Evolutionary conservation across 2,113 vertebrate species (phyloP).

Genomic region (Mystacornis crossleyi): DNA sequence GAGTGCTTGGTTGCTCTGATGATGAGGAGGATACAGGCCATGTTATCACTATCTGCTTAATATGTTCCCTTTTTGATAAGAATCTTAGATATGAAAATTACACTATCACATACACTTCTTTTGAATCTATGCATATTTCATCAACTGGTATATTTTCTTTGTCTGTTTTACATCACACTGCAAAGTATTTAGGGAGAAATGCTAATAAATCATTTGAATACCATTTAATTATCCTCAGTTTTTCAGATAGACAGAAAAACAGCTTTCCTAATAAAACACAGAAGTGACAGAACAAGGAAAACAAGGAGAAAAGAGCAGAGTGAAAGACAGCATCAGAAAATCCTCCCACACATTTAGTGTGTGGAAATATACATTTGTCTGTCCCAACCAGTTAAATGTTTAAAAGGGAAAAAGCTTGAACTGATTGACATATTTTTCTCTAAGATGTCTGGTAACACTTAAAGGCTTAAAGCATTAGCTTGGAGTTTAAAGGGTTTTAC

Average conservation of each 20-base stretch:
- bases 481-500: background rate
- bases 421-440: background rate
- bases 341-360: background rate
- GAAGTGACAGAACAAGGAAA: background rate
- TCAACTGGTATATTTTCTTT: background rate
- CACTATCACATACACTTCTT: background rate
- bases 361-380: background rate
- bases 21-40: background rate
- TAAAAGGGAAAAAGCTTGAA: background rate
- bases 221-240: background rate
- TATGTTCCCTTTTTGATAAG: background rate
- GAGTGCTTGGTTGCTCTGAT: background rate
- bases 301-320: background rate
- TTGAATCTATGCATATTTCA: background rate
- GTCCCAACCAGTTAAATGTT: background rate
- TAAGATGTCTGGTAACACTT: background rate
- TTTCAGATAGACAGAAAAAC: background rate
- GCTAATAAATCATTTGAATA: background rate
- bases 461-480: background rate
- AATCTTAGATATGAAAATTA: background rate
- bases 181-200: background rate
- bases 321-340: background rate
- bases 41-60: background rate
- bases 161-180: background rate
- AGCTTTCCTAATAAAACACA: background rate